Conservation (phyloP, 2,797 vertebrate species). For the Siniperca undulata region DNA sequence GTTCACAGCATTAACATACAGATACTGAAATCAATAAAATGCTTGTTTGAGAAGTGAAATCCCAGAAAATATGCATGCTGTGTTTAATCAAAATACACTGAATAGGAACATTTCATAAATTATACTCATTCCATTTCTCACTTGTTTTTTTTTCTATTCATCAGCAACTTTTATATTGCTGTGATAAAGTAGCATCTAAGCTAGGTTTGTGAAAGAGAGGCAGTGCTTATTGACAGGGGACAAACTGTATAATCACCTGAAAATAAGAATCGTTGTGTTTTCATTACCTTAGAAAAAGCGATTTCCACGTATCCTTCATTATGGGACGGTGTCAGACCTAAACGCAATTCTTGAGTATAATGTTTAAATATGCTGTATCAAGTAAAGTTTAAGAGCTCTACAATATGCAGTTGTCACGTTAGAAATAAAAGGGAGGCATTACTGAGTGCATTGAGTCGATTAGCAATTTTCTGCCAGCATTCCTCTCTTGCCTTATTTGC, state of each 20-base stretch:
- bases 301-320: no score
- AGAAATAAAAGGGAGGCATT: no score
- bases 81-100: background rate
- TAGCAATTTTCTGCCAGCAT: no score
- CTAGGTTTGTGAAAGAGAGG: slow-evolving; percentile 5
- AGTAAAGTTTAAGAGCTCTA: no score
- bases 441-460: no score
- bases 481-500: no score
- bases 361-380: no score
- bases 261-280: no score
- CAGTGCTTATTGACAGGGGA: background rate
- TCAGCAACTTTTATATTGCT: slow-evolving; percentile 9
- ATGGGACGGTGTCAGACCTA: no score
- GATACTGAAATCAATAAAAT: slow-evolving; percentile 35
- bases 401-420: no score
- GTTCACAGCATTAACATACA: slow-evolving; percentile 21
- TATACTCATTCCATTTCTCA: background rate
- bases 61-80: background rate
- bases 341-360: no score
- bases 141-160: background rate
- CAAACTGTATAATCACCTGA: background rate
- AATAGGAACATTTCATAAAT: background rate
- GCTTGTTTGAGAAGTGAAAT: slow-evolving; percentile 3
- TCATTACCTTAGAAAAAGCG: no score
- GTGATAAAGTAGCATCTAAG: slow-evolving; percentile 13